These are phyloP conservation scores for Anagrus nilaparvatae DNA, from an alignment of 1,140 invertebrate species.

Conservation along the genomic window DNA sequence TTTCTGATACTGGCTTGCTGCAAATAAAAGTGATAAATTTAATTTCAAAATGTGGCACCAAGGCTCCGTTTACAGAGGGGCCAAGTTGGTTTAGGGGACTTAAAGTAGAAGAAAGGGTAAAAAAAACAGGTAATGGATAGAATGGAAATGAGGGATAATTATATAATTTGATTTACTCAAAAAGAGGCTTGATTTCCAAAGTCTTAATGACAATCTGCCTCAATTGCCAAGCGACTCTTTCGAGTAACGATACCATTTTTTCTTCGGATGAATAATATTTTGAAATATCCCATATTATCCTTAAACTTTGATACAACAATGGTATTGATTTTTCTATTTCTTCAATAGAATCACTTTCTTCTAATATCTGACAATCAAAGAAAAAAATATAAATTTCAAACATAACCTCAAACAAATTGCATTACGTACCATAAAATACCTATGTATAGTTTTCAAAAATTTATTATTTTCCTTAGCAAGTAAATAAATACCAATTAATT, in stretches of 20 bases:
- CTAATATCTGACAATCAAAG: constrained; percentile 49
- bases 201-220: constrained; percentile 62
- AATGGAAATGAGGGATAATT: neutral
- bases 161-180: constrained; percentile 44
- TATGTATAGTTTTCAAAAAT: constrained; percentile 68
- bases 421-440: constrained; percentile 64
- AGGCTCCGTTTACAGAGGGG: neutral
- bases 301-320: constrained; percentile 67
- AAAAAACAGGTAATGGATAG: neutral
- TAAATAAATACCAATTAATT: too few species aligned
- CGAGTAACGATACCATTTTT: constrained; percentile 65
- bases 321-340: constrained; percentile 62
- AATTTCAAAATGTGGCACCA: too few species aligned
- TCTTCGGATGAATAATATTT: constrained; percentile 63
- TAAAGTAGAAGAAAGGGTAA: neutral
- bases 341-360: constrained; percentile 58
- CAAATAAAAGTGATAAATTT: too few species aligned
- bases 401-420: neutral
- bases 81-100: neutral
- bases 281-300: constrained; percentile 75
- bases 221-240: constrained; percentile 69
- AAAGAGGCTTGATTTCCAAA: constrained; percentile 61
- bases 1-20: constrained; percentile 43
- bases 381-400: neutral
- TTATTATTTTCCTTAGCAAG: constrained; percentile 76